phyloP scores from a whole-genome alignment of 2,113 vertebrate genomes.

The Zootoca vivipara region DNA sequence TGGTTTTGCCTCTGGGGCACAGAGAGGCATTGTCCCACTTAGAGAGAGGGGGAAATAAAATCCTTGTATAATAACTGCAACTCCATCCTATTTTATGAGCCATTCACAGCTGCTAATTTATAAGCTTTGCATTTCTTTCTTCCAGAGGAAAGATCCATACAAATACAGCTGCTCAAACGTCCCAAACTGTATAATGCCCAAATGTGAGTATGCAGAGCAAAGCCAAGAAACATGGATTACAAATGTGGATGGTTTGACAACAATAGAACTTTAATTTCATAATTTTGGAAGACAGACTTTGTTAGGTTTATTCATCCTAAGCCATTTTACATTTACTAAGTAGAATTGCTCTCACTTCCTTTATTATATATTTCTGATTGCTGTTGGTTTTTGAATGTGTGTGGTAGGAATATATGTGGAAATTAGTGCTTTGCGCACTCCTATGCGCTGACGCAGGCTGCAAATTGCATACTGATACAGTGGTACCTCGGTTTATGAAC shows the following conservation, averaged over 20 bases:
- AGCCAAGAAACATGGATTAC: constrained; percentile 24
- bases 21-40: constrained; percentile 15
- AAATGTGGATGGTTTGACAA: constrained; percentile 4
- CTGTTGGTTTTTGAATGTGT: background rate
- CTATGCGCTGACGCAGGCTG: background rate
- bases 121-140: constrained; percentile 34
- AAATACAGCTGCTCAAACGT: constrained; percentile 31
- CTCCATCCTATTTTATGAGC: constrained; percentile 33
- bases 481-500: too few relatives aligned
- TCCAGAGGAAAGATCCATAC: constrained; percentile 19
- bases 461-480: background rate
- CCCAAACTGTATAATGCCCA: constrained; percentile 14
- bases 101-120: constrained; percentile 41
- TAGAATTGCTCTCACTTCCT: background rate
- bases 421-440: background rate
- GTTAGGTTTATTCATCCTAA: constrained; percentile 7
- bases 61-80: constrained; percentile 31
- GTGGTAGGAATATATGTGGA: background rate
- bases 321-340: background rate
- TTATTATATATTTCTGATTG: background rate
- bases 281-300: constrained; percentile 9
- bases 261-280: constrained; percentile 12
- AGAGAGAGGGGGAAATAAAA: constrained; percentile 34
- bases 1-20: constrained; percentile 23
- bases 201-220: constrained; percentile 19